Base-by-base conservation (phyloP, 2,797 vertebrate species). In the Lacerta bilineata region DNA sequence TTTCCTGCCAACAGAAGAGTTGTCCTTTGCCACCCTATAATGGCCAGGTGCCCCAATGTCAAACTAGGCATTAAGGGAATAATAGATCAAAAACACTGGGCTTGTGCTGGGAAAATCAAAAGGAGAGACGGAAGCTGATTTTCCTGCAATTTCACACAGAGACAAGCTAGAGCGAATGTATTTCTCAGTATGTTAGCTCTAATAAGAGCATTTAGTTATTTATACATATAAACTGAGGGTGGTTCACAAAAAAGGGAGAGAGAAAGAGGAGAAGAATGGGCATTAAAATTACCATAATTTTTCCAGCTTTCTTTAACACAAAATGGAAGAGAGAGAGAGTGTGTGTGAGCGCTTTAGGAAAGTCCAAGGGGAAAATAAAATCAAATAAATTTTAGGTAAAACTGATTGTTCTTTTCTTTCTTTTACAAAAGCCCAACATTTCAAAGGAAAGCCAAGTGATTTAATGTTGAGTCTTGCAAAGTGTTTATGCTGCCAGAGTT, bases 151-250 rank as follows among this genome's bases (percentile, higher is more conserved):
- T 93, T 95, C 91, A 94, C 55, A 50, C 74, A 78, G 94, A 90
- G 90, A 61, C 41, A 88, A 85, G 87, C 90, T 91, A 17, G 0
- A 88, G 87, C 50, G 87, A 83, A 92, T 68, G 61, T 77, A 80
- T 94, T 95, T 93, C 89, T 95, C 93, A 93, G 90, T 93, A 8
- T 92, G 91, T 89, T 89, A 64, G 91, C 66, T 91, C 92, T 95
- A 95, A 95, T 93, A 94, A 91, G 89, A 92, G 36, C 90, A 82
- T 93, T 94, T 94, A 93, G 93, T 95, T 93, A 95, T 94, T 95
- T 94, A 92, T 95, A 95, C 78, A 88, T 92, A 93, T 93, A 90
- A 95, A 86, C 91, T 0, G 11, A 95, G 90, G 92, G 86, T 90
- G 71, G 69, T 90, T 95, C 82, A 80, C 50, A 13, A 29, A 68